Percentiles rank a stretch among this genome's conserved stretches.
Conservation (phyloP, 2,888 invertebrate genomes). For the Drosophila monieri region DNA sequence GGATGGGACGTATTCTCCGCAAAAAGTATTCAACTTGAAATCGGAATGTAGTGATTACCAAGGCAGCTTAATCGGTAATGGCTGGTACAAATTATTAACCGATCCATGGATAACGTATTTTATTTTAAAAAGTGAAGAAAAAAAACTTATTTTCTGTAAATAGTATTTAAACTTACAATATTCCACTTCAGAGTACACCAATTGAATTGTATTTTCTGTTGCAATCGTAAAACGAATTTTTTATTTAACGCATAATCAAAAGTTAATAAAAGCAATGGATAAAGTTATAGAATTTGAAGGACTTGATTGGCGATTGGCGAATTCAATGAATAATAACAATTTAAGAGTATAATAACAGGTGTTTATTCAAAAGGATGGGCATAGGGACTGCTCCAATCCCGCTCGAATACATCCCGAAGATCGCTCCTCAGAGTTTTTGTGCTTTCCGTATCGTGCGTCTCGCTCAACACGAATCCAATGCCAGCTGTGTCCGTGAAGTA, state of each 20-base stretch:
- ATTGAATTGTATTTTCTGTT: conserved; percentile 34
- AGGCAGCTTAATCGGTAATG: conserved; percentile 15
- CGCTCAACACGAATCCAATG: conserved; percentile 88
- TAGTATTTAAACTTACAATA: conserved; percentile 15
- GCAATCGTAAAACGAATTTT: conserved; percentile 22
- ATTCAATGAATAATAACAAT: too few species aligned
- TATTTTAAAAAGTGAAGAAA: neutral
- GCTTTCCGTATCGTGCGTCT: conserved; percentile 80
- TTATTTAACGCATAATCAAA: conserved; percentile 36
- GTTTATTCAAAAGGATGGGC: conserved; percentile 82
- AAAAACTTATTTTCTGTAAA: conserved; percentile 17
- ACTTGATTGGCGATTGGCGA: neutral
- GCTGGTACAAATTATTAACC: conserved; percentile 23
- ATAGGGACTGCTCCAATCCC: conserved; percentile 96
- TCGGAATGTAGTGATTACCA: conserved; percentile 35
- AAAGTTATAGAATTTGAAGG: conserved; percentile 14
- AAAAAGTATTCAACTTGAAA: conserved; percentile 41
- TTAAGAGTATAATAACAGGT: neutral
- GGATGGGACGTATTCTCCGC: conserved; percentile 6
- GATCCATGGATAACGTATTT: conserved; percentile 15
- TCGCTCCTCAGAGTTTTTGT: conserved; percentile 88
- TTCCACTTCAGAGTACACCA: neutral
- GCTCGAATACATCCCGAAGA: conserved; percentile 91
- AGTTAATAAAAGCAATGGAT: conserved; percentile 36
- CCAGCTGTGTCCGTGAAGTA: conserved; percentile 97